Conservation (phyloP, 1,140 invertebrate genomes). For the Arctopsyche grandis region DNA sequence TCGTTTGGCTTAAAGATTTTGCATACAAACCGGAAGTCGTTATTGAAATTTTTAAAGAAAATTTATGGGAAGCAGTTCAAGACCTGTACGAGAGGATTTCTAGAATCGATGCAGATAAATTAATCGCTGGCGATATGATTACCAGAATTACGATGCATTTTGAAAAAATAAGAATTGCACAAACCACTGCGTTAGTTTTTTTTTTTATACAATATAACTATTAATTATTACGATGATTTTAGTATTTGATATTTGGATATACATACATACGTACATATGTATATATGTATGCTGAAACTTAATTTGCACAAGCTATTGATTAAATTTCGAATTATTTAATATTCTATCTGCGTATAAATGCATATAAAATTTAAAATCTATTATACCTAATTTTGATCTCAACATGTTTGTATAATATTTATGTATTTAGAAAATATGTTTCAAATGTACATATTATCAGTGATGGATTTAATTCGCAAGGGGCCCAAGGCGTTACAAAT, state of each 20-base stretch:
- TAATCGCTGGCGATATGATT: constrained; percentile 85
- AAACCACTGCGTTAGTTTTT: constrained; percentile 75
- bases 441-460: no score
- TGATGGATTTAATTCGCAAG: no score
- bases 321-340: no score
- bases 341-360: no score
- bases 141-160: constrained; percentile 84
- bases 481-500: no score
- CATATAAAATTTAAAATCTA: no score
- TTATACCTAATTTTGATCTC: no score
- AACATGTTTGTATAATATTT: no score
- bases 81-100: constrained; percentile 78
- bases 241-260: no score
- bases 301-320: no score
- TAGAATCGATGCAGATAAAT: constrained; percentile 81
- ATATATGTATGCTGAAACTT: constrained; percentile 13
- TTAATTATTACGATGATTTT: no score
- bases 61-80: constrained; percentile 83
- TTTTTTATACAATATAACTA: not conserved
- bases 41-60: constrained; percentile 77
- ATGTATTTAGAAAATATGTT: no score
- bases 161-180: constrained; percentile 82
- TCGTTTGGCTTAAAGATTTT: constrained; percentile 77
- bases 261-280: not conserved
- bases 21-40: constrained; percentile 70